Percentiles rank a stretch among this genome's conserved stretches.
Conservation (phyloP, 2,888 invertebrate genomes). For the Podabrus alpinus region DNA sequence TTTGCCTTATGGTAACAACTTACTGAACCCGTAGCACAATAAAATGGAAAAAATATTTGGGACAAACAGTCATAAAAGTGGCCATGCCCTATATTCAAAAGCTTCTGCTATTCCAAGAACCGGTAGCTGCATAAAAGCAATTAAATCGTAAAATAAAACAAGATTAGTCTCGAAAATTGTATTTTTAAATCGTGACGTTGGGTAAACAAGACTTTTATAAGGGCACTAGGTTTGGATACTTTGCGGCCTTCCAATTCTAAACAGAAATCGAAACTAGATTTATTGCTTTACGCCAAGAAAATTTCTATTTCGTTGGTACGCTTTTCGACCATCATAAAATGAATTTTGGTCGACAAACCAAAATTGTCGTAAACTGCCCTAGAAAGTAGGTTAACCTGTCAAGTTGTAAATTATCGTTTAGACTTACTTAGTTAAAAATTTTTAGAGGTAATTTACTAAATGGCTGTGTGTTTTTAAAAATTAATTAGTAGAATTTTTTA, state of each 20-base stretch:
- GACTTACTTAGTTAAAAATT: background rate
- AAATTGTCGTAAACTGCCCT: constrained; percentile 11
- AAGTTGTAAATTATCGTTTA: constrained; percentile 23
- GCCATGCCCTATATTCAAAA: constrained; percentile 17
- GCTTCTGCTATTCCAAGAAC: constrained; percentile 15
- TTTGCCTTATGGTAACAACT: background rate
- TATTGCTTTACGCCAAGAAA: constrained; percentile 34
- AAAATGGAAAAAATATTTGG: constrained; percentile 1
- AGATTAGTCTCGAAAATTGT: constrained; percentile 34
- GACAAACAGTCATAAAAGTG: constrained; percentile 16
- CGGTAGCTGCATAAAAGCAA: constrained; percentile 39
- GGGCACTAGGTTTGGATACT: constrained; percentile 31
- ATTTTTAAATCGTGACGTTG: constrained; percentile 7
- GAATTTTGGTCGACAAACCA: constrained; percentile 15
- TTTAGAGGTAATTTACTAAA: background rate
- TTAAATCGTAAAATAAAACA: constrained; percentile 40
- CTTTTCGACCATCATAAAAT: constrained; percentile 30
- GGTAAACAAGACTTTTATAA: constrained; percentile 33
- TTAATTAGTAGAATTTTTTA: background rate
- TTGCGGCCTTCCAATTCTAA: constrained; percentile 34
- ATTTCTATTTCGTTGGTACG: constrained; percentile 37
- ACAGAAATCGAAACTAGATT: constrained; percentile 41
- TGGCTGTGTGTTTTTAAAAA: background rate
- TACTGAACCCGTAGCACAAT: background rate
- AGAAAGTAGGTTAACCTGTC: constrained; percentile 32